Conservation (phyloP, 92 coral and sea anemone species). For the Isaurus tuberculatus region DNA sequence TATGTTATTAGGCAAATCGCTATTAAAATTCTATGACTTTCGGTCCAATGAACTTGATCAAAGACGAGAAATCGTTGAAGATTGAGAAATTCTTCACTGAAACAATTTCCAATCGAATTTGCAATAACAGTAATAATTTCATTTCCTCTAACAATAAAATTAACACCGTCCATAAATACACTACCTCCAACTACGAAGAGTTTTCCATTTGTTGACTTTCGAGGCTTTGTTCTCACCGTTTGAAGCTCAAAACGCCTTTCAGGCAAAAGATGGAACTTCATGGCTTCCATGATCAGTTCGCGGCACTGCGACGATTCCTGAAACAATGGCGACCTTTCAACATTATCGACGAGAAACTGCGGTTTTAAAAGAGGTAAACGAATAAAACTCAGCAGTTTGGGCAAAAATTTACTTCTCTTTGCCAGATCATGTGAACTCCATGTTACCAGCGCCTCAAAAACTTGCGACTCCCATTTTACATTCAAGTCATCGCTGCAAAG, state of each 20-base stretch:
- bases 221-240: conserved; percentile 80
- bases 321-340: conserved; percentile 89
- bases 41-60: too few relatives aligned
- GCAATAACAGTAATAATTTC: too few relatives aligned
- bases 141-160: too few relatives aligned
- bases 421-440: conserved; percentile 84
- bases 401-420: conserved; percentile 68
- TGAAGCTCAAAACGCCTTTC: conserved; percentile 86
- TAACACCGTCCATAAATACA: conserved; percentile 3
- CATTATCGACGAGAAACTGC: conserved; percentile 86
- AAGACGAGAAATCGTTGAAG: too few relatives aligned
- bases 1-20: too few relatives aligned
- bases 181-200: conserved; percentile 96
- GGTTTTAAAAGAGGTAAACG: conserved; percentile 85
- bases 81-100: too few relatives aligned
- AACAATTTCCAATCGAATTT: too few relatives aligned
- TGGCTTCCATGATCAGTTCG: conserved; percentile 92
- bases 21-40: too few relatives aligned
- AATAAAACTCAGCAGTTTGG: conserved; percentile 68
- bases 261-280: conserved; percentile 94
- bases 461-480: conserved; percentile 85
- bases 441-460: conserved; percentile 70
- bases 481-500: conserved; percentile 90
- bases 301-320: conserved; percentile 79
- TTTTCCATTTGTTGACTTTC: conserved; percentile 91